Evolutionary conservation across 92 coral and sea anemone genomes (phyloP).

Genomic region (Phymanthus crucifer): DNA sequence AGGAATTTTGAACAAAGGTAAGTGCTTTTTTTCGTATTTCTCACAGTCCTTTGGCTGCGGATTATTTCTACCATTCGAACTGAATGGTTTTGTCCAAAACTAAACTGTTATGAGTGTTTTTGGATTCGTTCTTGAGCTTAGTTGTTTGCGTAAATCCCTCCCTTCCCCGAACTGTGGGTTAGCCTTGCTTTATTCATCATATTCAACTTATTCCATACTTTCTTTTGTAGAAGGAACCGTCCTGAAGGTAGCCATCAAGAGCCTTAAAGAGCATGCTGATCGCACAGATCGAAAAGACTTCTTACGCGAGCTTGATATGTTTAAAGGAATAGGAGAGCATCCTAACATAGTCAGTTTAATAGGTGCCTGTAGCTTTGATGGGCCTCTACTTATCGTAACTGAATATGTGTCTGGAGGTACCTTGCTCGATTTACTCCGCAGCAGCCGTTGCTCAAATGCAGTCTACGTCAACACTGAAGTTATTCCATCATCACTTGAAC

Average conservation of each 20-base stretch:
- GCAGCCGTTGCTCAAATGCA: slow-evolving; percentile 28
- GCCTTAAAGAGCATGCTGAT: slow-evolving; percentile 41
- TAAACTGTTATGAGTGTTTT: neutral
- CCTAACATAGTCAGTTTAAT: slow-evolving; percentile 49
- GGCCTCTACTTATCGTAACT: slow-evolving; percentile 57
- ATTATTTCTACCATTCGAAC: too few relatives aligned
- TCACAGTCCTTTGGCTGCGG: too few relatives aligned
- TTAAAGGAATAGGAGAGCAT: slow-evolving; percentile 54
- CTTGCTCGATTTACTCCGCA: slow-evolving; percentile 43
- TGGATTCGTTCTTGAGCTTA: too few relatives aligned
- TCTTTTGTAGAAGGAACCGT: slow-evolving; percentile 8
- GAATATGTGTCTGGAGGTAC: slow-evolving; percentile 64
- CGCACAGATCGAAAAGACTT: slow-evolving; percentile 47
- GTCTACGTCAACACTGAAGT: slow-evolving; percentile 41
- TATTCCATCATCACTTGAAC: slow-evolving; percentile 25
- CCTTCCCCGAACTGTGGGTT: too few relatives aligned
- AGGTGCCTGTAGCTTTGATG: slow-evolving; percentile 53
- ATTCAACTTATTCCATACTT: too few relatives aligned
- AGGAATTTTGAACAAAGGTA: slow-evolving; percentile 36
- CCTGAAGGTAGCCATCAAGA: slow-evolving; percentile 52
- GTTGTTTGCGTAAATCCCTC: too few relatives aligned
- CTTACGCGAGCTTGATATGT: slow-evolving; percentile 48
- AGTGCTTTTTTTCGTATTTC: neutral
- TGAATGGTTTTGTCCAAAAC: too few relatives aligned
- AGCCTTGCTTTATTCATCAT: too few relatives aligned